Base-by-base conservation (phyloP, 2,888 invertebrate species). In the Malthinus seriepunctatus region DNA sequence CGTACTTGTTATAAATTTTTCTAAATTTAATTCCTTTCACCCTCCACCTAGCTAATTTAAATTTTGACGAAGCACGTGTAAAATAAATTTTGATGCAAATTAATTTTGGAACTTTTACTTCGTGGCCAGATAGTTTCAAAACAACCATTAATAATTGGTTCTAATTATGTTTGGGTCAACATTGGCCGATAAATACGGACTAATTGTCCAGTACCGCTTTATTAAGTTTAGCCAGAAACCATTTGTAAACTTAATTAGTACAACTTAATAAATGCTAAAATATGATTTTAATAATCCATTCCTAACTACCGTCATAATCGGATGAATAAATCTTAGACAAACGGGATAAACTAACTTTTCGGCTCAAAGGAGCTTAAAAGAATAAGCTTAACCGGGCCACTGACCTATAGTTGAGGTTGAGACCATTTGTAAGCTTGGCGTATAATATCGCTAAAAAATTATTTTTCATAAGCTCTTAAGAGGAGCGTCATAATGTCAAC, bases 71-170 rank as follows among this genome's bases (percentile, higher is more conserved):
- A 23, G 23, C 23, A 23, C 3, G 23, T 23, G 23, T 23, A 23
- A 23, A 53, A 54, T 50, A 49, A 51, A 54, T 49, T 54, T 51
- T 52, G 51, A 49, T 56, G 60, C 49, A 60, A 60, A 60, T 60
- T 60, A 60, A 52, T 52, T 55, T 51, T 3, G 49, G 56, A 60
- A 60, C 38, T 55, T 56, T 50, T 49, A 60, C 56, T 60, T 60
- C 56, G 51, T 53, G 60, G 51, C 60, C 60, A 60, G 60, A 60
- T 56, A 60, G 60, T 60, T 60, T 60, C 56, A 50, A 5, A 60
- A 60, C 60, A 55, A 58, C 63, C 64, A 63, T 64, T 63, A 64
- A 62, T 63, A 64, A 63, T 60, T 63, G 57, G 60, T 58, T 51
- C 62, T 63, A 64, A 64, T 64, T 64, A 64, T 60, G 62, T 60